phyloP scores from a whole-genome alignment of 2,888 invertebrate genomes.

The Leptinotarsa peninsularis region DNA sequence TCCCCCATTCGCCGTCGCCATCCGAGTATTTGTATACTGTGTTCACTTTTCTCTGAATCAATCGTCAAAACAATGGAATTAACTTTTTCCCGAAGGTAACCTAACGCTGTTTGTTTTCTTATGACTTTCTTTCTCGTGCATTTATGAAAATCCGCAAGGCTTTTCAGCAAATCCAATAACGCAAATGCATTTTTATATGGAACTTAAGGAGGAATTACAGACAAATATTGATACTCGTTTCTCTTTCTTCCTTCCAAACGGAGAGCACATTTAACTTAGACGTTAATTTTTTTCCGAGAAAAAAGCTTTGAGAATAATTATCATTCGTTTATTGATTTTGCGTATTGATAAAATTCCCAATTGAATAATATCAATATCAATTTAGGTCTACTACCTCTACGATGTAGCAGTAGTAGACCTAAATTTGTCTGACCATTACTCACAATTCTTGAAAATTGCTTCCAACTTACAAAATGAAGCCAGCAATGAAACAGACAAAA shows the following conservation, averaged over 20 bases:
- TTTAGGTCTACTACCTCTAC: no score
- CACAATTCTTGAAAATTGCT: no score
- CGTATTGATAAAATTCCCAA: no score
- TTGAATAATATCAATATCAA: no score
- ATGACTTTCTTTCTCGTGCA: slow-evolving; percentile 36
- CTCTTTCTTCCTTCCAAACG: not conserved
- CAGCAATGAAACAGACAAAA: no score
- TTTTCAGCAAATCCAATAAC: slow-evolving; percentile 27
- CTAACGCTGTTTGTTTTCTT: slow-evolving; percentile 45
- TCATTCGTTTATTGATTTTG: no score
- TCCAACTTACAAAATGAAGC: no score
- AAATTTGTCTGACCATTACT: no score
- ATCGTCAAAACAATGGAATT: slow-evolving; percentile 54
- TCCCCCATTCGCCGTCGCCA: slow-evolving; percentile 50
- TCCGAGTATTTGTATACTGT: slow-evolving; percentile 49
- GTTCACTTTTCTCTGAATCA: slow-evolving; percentile 54
- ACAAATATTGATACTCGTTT: not conserved
- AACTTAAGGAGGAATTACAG: slow-evolving; percentile 14
- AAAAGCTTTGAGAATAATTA: no score
- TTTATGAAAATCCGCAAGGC: slow-evolving; percentile 34
- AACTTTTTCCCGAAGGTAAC: slow-evolving; percentile 47
- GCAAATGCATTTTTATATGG: slow-evolving; percentile 21
- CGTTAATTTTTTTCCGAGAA: no score
- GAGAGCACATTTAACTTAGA: not conserved
- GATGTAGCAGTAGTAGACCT: no score